Evolutionary conservation across 2,113 vertebrate species (phyloP), one percentile per base, ranked within the genome.

Genomic region (Lonchura striata): DNA sequence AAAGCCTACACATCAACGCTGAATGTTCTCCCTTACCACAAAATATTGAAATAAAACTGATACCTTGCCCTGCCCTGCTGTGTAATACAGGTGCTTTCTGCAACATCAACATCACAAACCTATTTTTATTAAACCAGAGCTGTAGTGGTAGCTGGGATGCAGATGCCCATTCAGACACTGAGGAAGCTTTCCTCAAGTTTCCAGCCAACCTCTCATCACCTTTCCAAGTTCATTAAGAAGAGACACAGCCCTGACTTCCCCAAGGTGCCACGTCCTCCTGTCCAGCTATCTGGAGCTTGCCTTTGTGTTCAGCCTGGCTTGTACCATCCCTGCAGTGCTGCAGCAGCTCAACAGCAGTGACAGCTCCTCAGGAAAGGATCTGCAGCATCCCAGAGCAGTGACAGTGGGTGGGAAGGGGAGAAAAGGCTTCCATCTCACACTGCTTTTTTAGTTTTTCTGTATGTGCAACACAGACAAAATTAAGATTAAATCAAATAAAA

Each of bases 21-120:
- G 74, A 97, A 96, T 86, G 98, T 99, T 76, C 98, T 99, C 97
- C 99, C 99, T 33, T 99, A 98, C 98, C 99, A 99, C 97, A 99
- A 99, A 96, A 98, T 99, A 98, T 96, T 99, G 93, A 97, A 98
- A 97, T 99, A 99, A 98, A 98, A 86, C 9, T 66, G 65, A 4
- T 60, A 3, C 41, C 71, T n/a, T 53, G 82, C 94, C 91, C 90
- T 22, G 94, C 86, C 42, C 68, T 64, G 79, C 50, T 15, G 90
- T 86, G 94, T 94, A 95, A 63, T 44, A 56, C 81, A 95, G 87
- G 25, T 96, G 88, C 86, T 97, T 92, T 89, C 72, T 77, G 91
- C 95, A 92, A 91, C 54, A 11, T 28, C 7, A 63, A 13, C 50
- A 4, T 20, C 4, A 37, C 90, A 78, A 75, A 82, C 74, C 74